Evolutionary conservation across 2,113 vertebrate genomes (phyloP).

Genomic region (Dissostichus mawsoni): DNA sequence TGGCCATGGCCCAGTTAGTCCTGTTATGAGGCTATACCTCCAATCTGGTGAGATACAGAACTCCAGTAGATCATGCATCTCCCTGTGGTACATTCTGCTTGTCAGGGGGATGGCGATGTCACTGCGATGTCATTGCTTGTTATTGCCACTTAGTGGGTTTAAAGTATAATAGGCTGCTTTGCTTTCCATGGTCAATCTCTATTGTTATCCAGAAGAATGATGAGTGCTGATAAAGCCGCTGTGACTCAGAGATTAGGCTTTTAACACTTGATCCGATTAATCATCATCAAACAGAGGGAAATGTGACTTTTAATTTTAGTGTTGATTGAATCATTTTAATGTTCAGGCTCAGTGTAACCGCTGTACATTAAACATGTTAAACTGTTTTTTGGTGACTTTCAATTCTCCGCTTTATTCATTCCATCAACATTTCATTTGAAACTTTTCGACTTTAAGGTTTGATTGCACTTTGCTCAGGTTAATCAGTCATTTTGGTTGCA

Average conservation of each 20-base stretch:
- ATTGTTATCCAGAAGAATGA: conserved; percentile 12
- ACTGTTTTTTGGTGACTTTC: not conserved
- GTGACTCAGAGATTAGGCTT: not conserved
- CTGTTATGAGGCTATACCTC: conserved; percentile 15
- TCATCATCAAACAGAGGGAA: not conserved
- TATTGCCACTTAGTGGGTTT: conserved; percentile 22
- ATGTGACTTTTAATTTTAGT: conserved; percentile 6
- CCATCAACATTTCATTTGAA: conserved; percentile 11
- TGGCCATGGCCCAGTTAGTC: conserved; percentile 13
- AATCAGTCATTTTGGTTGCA: conserved; percentile 47
- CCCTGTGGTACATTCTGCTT: conserved; percentile 13
- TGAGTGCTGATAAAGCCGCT: conserved; percentile 9
- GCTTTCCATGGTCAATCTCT: conserved; percentile 12
- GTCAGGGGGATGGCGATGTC: conserved; percentile 18
- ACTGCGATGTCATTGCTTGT: conserved; percentile 18
- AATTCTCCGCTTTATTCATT: conserved; percentile 4
- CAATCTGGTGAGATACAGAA: not conserved
- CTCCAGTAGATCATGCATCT: conserved; percentile 24
- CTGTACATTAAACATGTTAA: not conserved
- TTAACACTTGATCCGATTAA: conserved; percentile 14
- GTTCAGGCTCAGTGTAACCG: not conserved
- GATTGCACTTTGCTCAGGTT: conserved; percentile 47
- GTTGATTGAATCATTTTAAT: conserved; percentile 21
- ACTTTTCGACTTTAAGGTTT: conserved; percentile 8
- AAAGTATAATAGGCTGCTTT: conserved; percentile 4